Evolutionary conservation across 1,140 invertebrate species (phyloP).

Genomic region (Hylaeus anthracinus): DNA sequence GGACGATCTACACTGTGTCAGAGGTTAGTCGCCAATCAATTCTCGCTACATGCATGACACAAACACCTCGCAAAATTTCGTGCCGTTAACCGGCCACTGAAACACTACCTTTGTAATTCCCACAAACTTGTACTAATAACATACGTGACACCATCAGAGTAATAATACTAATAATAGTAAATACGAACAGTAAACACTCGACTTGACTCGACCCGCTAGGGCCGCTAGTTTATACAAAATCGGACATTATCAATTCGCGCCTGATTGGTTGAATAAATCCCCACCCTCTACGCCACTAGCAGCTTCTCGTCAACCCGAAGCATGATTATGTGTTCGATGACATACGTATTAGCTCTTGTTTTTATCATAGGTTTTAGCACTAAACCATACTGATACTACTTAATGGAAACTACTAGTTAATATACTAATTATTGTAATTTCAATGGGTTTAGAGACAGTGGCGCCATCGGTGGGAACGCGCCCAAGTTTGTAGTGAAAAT

Average conservation of each 20-base stretch:
- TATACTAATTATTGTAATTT: too few relatives aligned
- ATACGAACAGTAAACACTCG: slow-evolving; percentile 34
- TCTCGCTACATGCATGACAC: slow-evolving; percentile 21
- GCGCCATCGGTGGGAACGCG: too few relatives aligned
- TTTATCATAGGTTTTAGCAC: too few relatives aligned
- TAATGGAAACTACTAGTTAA: too few relatives aligned
- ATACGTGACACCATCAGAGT: neutral
- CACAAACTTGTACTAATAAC: neutral
- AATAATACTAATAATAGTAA: slow-evolving; percentile 14
- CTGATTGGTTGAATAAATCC: slow-evolving; percentile 35
- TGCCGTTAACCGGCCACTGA: neutral
- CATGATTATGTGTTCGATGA: slow-evolving; percentile 12
- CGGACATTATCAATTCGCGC: slow-evolving; percentile 31
- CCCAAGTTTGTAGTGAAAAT: too few relatives aligned
- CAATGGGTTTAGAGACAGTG: too few relatives aligned
- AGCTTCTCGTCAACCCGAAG: neutral
- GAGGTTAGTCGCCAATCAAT: slow-evolving; percentile 31
- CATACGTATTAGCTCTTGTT: too few relatives aligned
- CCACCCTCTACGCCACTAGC: slow-evolving; percentile 4
- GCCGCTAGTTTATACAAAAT: slow-evolving; percentile 9
- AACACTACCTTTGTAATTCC: neutral
- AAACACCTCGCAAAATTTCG: neutral
- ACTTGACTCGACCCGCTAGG: too few relatives aligned
- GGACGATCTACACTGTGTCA: slow-evolving; percentile 5
- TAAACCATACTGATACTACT: too few relatives aligned